Evolutionary conservation across 2,113 vertebrate species (phyloP).

Genomic region (Zosterops borbonicus): DNA sequence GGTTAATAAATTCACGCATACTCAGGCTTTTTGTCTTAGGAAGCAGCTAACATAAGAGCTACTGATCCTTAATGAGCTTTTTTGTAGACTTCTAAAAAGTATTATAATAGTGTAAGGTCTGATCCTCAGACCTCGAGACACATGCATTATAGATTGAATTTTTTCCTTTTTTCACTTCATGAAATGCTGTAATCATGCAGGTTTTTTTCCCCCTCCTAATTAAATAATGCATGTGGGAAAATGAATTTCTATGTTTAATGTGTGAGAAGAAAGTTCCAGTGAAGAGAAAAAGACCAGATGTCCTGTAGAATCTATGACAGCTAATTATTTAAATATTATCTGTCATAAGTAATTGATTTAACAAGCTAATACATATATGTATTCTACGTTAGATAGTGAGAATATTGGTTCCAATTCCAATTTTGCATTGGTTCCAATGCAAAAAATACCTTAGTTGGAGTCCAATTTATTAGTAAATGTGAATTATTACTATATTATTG

Average conservation of each 20-base stretch:
- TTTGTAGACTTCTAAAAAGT: not conserved
- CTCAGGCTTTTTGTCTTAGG: not conserved
- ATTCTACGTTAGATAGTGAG: not conserved
- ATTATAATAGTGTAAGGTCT: not conserved
- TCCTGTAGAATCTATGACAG: not conserved
- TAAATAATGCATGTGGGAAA: not conserved
- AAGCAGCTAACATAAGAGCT: not conserved
- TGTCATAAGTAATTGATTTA: not conserved
- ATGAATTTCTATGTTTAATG: not conserved
- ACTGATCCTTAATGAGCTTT: not conserved
- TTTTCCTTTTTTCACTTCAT: not conserved
- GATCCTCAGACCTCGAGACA: not conserved
- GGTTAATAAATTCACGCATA: slow-evolving; percentile 6
- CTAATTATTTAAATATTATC: not conserved
- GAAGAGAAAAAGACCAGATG: not conserved
- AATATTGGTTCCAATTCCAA: not conserved
- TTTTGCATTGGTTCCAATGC: no score
- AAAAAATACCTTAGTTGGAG: not conserved
- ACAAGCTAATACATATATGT: not conserved
- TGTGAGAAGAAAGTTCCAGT: not conserved
- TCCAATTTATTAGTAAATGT: not conserved
- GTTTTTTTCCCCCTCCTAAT: not conserved
- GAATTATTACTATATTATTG: not conserved
- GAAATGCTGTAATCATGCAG: not conserved
- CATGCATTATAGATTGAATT: not conserved